A percentile compares a stretch with the other conserved stretches of the same genome.
Evolutionary conservation across 2,113 vertebrate species (phyloP).

Genomic region (Crotalus horridus): DNA sequence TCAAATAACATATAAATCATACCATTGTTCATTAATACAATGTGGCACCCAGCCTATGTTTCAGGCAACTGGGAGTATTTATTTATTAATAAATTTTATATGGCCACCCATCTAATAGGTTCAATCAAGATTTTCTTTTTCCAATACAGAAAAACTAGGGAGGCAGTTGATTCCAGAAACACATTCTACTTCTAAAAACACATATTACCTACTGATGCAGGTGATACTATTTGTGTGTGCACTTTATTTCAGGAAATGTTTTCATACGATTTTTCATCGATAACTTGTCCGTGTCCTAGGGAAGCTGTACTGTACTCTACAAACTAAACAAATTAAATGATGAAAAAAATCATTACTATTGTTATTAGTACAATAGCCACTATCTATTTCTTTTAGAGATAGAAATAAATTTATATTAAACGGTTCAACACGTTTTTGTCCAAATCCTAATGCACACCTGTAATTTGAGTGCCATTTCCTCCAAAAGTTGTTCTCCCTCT

Average conservation of each 20-base stretch:
- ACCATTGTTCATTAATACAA: background rate
- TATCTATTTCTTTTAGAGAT: background rate
- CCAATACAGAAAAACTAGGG: background rate
- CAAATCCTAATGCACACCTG: background rate
- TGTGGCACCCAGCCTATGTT: background rate
- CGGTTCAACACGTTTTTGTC: background rate
- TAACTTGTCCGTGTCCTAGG: background rate
- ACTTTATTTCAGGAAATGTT: background rate
- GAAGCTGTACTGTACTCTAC: background rate
- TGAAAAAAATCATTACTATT: background rate
- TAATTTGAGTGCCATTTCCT: background rate
- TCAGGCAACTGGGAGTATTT: background rate
- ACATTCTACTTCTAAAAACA: background rate
- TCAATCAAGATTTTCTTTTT: background rate
- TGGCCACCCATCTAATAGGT: background rate
- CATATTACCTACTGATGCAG: background rate
- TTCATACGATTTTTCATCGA: background rate
- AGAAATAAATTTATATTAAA: background rate
- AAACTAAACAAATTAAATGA: background rate
- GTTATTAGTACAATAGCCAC: background rate
- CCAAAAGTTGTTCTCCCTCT: background rate
- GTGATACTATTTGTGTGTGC: background rate
- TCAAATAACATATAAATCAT: background rate
- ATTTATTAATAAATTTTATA: background rate
- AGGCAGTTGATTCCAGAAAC: background rate